These are phyloP conservation scores for Sclerurus mexicanus DNA, from an alignment of 2,113 vertebrate genomes.

Conservation along the genomic window DNA sequence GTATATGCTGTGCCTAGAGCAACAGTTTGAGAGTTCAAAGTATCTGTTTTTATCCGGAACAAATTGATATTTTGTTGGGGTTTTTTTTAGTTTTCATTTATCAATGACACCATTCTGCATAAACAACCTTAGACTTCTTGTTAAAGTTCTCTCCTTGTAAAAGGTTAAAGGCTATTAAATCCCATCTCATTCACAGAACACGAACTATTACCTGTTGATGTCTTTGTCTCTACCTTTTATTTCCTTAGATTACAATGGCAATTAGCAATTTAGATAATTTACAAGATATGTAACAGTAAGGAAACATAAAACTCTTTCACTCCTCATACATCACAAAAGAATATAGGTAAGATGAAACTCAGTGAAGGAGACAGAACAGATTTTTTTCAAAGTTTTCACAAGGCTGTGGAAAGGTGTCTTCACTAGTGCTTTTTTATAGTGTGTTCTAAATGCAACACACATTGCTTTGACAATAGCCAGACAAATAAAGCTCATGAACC, in stretches of 20 bases:
- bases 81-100: background rate
- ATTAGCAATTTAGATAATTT: background rate
- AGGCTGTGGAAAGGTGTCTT: background rate
- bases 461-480: background rate
- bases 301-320: background rate
- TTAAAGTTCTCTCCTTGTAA: background rate
- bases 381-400: background rate
- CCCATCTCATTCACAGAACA: background rate
- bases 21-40: background rate
- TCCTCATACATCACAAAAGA: background rate
- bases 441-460: background rate
- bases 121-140: background rate
- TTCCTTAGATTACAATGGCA: background rate
- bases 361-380: background rate
- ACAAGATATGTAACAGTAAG: background rate
- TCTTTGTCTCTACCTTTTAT: background rate
- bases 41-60: background rate
- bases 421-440: background rate
- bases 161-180: background rate
- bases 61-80: rapidly evolving
- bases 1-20: background rate
- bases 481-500: background rate
- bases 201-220: background rate
- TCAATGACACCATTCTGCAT: background rate
- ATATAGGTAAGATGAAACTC: background rate